phyloP scores from a whole-genome alignment of 2,888 invertebrate species.

The Diadegma fenestrale region DNA sequence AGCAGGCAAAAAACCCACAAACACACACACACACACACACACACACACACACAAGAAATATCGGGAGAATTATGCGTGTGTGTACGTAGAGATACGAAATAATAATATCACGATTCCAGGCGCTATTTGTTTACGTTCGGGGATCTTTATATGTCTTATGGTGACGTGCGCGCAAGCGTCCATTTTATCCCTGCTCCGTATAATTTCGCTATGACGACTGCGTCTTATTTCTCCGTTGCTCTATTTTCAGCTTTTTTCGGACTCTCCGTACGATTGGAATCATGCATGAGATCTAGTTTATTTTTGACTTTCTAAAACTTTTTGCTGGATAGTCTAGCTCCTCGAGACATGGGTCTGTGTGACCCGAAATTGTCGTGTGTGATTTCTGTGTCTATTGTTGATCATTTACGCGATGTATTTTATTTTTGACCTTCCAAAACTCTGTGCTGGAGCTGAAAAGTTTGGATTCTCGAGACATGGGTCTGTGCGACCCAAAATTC shows the following conservation, averaged over 20 bases:
- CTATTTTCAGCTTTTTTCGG: background rate
- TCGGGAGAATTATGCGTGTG: background rate
- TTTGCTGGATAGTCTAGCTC: background rate
- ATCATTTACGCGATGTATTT: too few relatives aligned
- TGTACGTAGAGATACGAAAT: conserved; percentile 58
- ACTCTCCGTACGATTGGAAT: background rate
- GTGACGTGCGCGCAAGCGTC: background rate
- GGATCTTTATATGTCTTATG: background rate
- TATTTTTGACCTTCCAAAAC: too few relatives aligned
- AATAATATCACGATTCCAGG: conserved; percentile 47
- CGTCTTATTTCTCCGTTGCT: background rate
- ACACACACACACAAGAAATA: background rate
- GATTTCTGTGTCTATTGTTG: too few relatives aligned
- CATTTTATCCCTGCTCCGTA: conserved; percentile 5
- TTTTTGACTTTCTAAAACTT: background rate
- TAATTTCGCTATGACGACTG: background rate
- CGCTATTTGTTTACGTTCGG: conserved; percentile 23
- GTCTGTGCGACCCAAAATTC: too few relatives aligned
- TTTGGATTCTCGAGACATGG: too few relatives aligned
- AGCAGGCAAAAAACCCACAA: background rate
- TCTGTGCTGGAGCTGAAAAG: too few relatives aligned
- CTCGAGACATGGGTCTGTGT: background rate
- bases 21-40: background rate
- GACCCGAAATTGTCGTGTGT: background rate
- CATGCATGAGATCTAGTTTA: background rate